Conservation (phyloP, 2,888 invertebrate species). For the Deladenus siricidicola region DNA sequence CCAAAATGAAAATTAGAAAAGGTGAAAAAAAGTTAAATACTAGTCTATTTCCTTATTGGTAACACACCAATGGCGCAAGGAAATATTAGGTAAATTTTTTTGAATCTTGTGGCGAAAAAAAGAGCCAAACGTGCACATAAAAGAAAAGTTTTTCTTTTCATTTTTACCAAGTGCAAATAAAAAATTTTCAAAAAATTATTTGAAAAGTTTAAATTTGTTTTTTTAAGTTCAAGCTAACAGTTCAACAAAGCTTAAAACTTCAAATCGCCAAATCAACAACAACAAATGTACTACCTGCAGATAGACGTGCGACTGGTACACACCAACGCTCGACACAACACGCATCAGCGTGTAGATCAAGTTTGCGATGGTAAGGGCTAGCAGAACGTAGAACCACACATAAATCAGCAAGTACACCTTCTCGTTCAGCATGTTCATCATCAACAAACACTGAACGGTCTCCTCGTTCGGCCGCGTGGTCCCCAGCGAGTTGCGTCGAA, state of each 20-base stretch:
- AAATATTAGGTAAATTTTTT: neutral
- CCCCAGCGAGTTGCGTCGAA: slow-evolving; percentile 7
- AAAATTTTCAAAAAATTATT: too few relatives aligned
- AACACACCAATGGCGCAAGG: neutral
- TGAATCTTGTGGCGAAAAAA: neutral
- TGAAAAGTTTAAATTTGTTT: too few relatives aligned
- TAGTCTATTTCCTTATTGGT: neutral
- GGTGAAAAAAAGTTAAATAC: too few relatives aligned
- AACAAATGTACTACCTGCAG: neutral
- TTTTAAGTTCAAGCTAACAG: too few relatives aligned
- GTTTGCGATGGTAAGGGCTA: slow-evolving; percentile 1
- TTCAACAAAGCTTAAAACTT: too few relatives aligned
- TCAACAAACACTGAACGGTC: slow-evolving; percentile 37
- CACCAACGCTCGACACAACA: neutral
- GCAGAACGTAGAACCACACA: slow-evolving; percentile 25
- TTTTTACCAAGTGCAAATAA: too few relatives aligned
- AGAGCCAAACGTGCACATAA: neutral
- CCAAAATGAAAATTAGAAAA: neutral
- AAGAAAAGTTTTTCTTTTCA: too few relatives aligned
- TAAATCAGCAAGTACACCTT: slow-evolving; percentile 21
- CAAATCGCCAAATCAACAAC: too few relatives aligned
- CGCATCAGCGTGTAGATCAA: slow-evolving; percentile 3
- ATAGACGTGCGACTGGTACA: neutral
- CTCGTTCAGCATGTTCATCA: slow-evolving; percentile 33
- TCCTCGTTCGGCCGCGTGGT: neutral